phyloP scores from a whole-genome alignment of 2,113 vertebrate genomes.

The Antigone vipio region DNA sequence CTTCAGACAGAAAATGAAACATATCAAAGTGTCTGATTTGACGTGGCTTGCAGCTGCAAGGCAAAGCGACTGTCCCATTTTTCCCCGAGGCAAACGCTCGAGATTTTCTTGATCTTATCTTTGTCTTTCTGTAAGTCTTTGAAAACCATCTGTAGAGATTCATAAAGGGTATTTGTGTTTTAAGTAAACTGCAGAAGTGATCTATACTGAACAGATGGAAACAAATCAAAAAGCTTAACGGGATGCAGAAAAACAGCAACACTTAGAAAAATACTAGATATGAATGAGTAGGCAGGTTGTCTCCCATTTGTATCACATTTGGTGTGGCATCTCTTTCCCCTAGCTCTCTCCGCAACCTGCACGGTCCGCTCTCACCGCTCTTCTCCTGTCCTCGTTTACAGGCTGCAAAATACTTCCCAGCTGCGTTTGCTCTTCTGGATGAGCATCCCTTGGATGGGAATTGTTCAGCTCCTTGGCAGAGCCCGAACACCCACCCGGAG shows the following conservation, averaged over 20 bases:
- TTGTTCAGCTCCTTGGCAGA: background rate
- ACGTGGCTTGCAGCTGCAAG: constrained; percentile 66
- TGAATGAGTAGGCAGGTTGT: constrained; percentile 47
- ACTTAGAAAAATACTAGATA: constrained; percentile 38
- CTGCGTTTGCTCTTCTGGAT: background rate
- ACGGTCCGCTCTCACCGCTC: accelerated
- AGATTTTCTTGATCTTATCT: constrained; percentile 72
- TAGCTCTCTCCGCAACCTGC: background rate
- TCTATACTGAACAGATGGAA: constrained; percentile 70
- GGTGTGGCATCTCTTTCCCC: background rate
- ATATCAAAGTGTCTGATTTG: constrained; percentile 65
- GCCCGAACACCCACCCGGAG: background rate
- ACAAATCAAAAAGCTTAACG: constrained; percentile 72
- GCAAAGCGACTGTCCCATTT: constrained; percentile 62
- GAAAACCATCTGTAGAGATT: constrained; percentile 71
- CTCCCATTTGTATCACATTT: background rate
- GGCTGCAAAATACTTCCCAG: background rate
- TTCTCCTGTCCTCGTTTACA: background rate
- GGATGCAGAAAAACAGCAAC: constrained; percentile 63
- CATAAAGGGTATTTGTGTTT: constrained; percentile 72
- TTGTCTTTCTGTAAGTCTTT: constrained; percentile 69
- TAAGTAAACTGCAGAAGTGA: constrained; percentile 71
- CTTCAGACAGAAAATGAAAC: constrained; percentile 71
- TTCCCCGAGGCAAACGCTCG: constrained; percentile 52
- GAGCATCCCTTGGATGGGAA: background rate